Evolutionary conservation across 2,797 vertebrate genomes (phyloP), one percentile per base, ranked within the genome.

Genomic region (Myotis findleyi): DNA sequence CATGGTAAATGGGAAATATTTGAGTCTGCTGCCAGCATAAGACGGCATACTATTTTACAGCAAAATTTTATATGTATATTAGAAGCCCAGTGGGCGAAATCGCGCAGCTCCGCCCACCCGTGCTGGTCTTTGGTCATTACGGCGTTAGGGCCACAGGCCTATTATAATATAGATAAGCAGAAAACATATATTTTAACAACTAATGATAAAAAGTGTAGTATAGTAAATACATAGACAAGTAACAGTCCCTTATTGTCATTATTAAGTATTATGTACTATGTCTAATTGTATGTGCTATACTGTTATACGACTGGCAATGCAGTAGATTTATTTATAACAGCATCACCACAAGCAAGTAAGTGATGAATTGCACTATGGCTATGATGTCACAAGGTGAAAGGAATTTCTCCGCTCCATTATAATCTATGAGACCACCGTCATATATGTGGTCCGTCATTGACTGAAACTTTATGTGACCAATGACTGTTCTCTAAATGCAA

Each of bases 1-100:
- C 64, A 68, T 20, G 16, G 41, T 47, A 73, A 47, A 73, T 27
- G 27, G 41, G 3, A 47, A 73, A 73, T 73, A 23, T 73, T 73
- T 51, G 72, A 76, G 47, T 11, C 18, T 51, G 47, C 17, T 76
- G 10, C 47, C 44, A 53, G 41, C 73, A 53, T 49, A 76, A 51
- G 30, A 76, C 1, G 1, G 30, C 30, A 76, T 76, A 53, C 30
- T 76, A 49, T 76, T 53, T 76, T 53, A 76, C 18, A 76, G 30
- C 44, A 76, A 76, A 6, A 20, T 76, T 47, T 4, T 73, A 11
- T 49, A 49, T 23, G 21, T 30, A 25, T 47, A 18, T 13, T 47
- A 47, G 47, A 47, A 47, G 47, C 47, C 47, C 47, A 1, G 12
- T 0, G 3, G 3, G 13, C 0, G 3, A 47, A 47, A 47, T 14